phyloP scores from a whole-genome alignment of 2,113 vertebrate species.

The Ciconia stormi region DNA sequence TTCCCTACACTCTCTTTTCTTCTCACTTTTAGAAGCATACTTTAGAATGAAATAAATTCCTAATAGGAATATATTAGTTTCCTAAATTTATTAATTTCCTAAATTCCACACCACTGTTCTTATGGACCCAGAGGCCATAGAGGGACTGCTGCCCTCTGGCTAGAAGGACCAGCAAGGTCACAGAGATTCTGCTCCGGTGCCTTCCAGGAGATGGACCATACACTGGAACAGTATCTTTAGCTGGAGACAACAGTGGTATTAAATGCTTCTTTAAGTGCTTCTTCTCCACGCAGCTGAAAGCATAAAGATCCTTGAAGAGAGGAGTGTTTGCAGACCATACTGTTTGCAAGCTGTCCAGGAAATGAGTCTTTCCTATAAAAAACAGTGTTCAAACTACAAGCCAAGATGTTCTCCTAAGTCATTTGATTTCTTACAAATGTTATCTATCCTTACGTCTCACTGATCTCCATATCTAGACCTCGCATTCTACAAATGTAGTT shows the following conservation, averaged over 20 bases:
- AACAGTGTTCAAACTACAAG: not conserved
- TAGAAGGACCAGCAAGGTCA: not conserved
- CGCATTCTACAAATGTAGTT: not conserved
- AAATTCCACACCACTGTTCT: not conserved
- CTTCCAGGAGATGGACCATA: not conserved
- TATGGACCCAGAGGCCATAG: no score
- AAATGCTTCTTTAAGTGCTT: not conserved
- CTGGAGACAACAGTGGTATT: not conserved
- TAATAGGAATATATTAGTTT: not conserved
- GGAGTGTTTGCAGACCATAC: not conserved
- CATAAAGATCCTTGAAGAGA: not conserved
- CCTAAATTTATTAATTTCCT: no score
- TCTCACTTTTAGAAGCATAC: not conserved
- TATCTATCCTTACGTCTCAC: not conserved
- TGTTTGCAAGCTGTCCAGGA: slow-evolving; percentile 52
- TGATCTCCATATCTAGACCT: not conserved
- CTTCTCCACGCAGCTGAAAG: not conserved
- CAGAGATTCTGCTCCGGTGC: not conserved
- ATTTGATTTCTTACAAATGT: not conserved
- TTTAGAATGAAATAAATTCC: not conserved
- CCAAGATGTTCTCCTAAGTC: not conserved
- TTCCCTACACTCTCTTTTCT: not conserved
- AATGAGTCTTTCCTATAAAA: slow-evolving; percentile 20
- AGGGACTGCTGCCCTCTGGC: not conserved
- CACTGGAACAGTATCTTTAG: not conserved